Base-by-base conservation (phyloP, 2,113 vertebrate genomes). In the Gadus macrocephalus region DNA sequence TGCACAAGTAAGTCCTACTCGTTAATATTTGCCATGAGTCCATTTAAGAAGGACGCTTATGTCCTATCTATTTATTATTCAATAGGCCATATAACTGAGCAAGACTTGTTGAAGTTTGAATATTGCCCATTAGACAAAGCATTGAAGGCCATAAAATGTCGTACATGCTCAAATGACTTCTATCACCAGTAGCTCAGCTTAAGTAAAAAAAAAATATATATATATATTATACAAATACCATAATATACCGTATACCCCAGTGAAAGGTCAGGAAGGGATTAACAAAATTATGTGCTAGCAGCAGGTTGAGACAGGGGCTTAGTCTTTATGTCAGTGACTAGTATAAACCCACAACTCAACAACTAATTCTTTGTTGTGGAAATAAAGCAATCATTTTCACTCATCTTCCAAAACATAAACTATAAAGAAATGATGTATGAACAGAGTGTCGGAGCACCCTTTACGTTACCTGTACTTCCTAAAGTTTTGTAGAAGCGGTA, bases 401-500 rank as follows among this genome's bases (percentile, higher is more conserved):
- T 62, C 4, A 84, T 81, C 84, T 80, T 66, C 72, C 75, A 76
- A 70, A 84, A 86, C 71, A 75, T 74, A 62, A 19, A 35, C 31
- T 7, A 35, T 35, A 35, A 64, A 72, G 77, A 72, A 70, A 69
- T 63, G 2, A 49, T 49, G 11, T 77, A 58, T 78, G 67, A 75
- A 3, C 11, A 31, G 14, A 2, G 7, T 22, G 59, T 49, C 12
- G 25, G 2, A 4, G 49, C 14, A 31, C 38, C 60, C 20, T 58
- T 42, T 69, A 77, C 59, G 92, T 93, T 87, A 98, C 96, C 96
- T 42, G 94, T 89, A 78, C 90, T 95, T 83, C 97, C 97, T 15
- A 98, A 93, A 25, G 96, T 96, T 87, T 98, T 98, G 90, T 98
- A 98, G 93, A 98, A 98, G 82, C 96, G 94, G 90, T 98, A 98